These are phyloP conservation scores for Cydia splendana DNA, from an alignment of 1,140 invertebrate species.

Conservation along the genomic window DNA sequence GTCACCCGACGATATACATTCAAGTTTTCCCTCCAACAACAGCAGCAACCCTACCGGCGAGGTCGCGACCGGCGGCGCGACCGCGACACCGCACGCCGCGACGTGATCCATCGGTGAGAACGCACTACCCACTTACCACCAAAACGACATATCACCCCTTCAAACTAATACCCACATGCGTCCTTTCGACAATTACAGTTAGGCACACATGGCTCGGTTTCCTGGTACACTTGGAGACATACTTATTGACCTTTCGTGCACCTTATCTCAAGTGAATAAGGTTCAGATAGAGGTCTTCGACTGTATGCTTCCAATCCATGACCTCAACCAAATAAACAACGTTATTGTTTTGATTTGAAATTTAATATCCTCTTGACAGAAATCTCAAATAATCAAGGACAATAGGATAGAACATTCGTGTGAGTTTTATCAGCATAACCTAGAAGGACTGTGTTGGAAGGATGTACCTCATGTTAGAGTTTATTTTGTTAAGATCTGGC, in stretches of 20 bases:
- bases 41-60: not conserved
- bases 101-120: slow-evolving; percentile 29
- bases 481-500: no score
- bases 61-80: slow-evolving; percentile 15
- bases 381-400: not conserved
- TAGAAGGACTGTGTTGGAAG: no score
- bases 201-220: not conserved
- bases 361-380: not conserved
- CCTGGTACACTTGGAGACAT: slow-evolving; percentile 13
- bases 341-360: slow-evolving; percentile 9
- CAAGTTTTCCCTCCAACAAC: no score
- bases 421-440: not conserved
- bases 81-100: slow-evolving; percentile 25
- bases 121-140: not conserved
- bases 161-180: not conserved
- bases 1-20: no score
- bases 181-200: not conserved
- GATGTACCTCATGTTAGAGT: no score
- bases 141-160: not conserved
- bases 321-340: slow-evolving; percentile 14
- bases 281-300: not conserved
- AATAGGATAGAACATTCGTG: not conserved
- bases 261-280: not conserved
- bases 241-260: not conserved
- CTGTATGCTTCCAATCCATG: not conserved